Percentiles rank a stretch among this genome's conserved stretches.
Conservation (phyloP, 2,113 vertebrate genomes). For the Antechinus flavipes region DNA sequence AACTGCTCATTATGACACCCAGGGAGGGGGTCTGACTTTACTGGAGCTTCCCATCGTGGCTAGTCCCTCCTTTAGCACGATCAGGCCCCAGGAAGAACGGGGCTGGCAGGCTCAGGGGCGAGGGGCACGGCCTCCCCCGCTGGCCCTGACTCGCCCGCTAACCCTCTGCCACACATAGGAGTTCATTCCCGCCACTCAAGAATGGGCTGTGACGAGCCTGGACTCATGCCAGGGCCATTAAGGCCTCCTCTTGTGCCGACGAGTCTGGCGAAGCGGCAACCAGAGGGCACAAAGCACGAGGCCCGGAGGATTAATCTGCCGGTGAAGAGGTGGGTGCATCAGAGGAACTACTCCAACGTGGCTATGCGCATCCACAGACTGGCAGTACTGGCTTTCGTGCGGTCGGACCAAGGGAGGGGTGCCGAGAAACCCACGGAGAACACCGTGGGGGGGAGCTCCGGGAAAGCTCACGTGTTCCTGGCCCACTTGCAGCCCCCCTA, state of each 20-base stretch:
- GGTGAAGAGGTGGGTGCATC: background rate
- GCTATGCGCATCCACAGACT: background rate
- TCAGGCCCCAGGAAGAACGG: background rate
- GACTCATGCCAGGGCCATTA: conserved; percentile 22
- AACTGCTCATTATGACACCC: background rate
- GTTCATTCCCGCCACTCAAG: conserved; percentile 6
- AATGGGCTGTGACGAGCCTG: conserved; percentile 17
- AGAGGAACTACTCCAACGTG: background rate
- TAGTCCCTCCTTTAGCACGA: background rate
- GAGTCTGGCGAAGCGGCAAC: conserved; percentile 34
- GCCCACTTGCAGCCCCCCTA: background rate
- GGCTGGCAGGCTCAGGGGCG: background rate
- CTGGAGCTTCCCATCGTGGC: background rate
- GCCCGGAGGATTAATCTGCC: background rate
- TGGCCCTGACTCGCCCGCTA: background rate
- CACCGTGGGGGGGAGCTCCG: accelerated
- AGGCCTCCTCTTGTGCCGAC: conserved; percentile 20
- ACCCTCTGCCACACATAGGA: conserved; percentile 5
- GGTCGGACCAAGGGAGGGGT: background rate
- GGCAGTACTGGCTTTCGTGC: background rate
- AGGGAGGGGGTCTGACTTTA: background rate
- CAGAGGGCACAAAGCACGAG: conserved; percentile 20
- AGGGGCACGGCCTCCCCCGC: background rate
- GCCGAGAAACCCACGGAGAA: background rate
- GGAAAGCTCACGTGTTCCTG: background rate